Base-by-base conservation (phyloP, 2,113 vertebrate species). In the Triplophysa rosa region DNA sequence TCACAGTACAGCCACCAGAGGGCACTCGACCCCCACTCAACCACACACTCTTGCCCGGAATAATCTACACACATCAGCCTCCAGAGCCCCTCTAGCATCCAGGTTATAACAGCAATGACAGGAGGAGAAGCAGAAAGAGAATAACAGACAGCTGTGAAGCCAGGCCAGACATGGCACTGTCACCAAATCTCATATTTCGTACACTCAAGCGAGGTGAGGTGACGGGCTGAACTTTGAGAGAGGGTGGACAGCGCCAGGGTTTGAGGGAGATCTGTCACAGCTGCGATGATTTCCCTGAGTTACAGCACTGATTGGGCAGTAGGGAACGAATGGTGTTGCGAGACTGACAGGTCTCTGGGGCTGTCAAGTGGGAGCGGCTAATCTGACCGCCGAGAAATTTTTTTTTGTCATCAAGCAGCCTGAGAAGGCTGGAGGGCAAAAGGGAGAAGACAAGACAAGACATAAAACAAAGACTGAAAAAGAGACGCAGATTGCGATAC, bases 281-380 rank as follows among this genome's bases (percentile, higher is more conserved):
- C 49, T 24, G 71, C 13, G 42, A 59, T 72, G 69, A 59, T 72
- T 72, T 72, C 69, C 29, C 37, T 40, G 17, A 72, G 37, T 33
- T 42, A 58, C 24, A 3, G 7, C 29, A 59, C 70, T 61, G 70
- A 73, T 73, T 61, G 70, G 70, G n/a, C 70, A 42, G 54, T 17
- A 10, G 33, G 21, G 71, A 45, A 23, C n/a, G 56, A 62, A 14
- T 6, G n/a, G 7, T 58, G 14, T 14, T 16, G 13, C 2, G n/a
- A 62, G 71, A 74, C 14, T 74, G 71, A 74, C 71, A 47, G 71
- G 71, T 74, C 71, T 62, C 71, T 37, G 58, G 37, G 37, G 58
- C 71, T 74, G 71, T 62, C 71, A 62, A 45, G 71, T 42, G 37
- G 37, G 42, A 73, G 13, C 13, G 14, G 56, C 71, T 74, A 74